Evolutionary conservation across 2,113 vertebrate genomes (phyloP).

Genomic region (Anarhynchus alexandrinus): DNA sequence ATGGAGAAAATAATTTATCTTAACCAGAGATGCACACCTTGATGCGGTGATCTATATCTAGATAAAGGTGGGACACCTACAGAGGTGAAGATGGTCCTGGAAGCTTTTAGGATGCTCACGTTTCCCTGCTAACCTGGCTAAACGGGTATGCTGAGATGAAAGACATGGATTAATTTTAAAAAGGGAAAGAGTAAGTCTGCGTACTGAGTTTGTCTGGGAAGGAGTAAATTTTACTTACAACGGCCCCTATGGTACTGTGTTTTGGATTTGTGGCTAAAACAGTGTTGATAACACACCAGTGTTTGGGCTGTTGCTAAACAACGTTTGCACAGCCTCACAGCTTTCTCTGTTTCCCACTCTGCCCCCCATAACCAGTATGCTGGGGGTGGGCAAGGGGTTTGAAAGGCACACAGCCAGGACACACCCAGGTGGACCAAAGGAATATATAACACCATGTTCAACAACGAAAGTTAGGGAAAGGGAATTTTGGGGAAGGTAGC

Average conservation of each 20-base stretch:
- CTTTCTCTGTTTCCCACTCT: not conserved
- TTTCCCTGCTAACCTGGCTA: not conserved
- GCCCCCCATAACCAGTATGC: rapidly evolving
- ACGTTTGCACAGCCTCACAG: not conserved
- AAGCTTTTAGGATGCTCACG: rapidly evolving
- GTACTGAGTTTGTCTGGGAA: not conserved
- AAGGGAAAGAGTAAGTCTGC: not conserved
- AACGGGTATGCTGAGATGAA: not conserved
- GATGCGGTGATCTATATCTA: not conserved
- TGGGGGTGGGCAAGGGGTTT: not conserved
- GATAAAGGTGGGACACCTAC: not conserved
- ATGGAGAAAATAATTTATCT: not conserved
- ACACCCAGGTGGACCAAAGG: not conserved
- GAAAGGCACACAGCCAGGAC: not conserved
- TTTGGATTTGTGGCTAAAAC: not conserved
- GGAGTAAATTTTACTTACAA: not conserved
- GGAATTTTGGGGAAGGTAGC: not conserved
- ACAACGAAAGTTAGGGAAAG: not conserved
- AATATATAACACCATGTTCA: not conserved
- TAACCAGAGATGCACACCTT: not conserved
- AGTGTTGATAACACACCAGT: not conserved
- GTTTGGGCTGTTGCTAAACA: not conserved
- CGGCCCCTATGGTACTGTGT: not conserved
- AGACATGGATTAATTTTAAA: not conserved
- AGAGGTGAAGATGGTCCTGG: not conserved